A percentile compares a stretch with the other conserved stretches of the same genome.
Evolutionary conservation across 2,888 invertebrate species (phyloP).

Genomic region (Schizotus pectinicornis): DNA sequence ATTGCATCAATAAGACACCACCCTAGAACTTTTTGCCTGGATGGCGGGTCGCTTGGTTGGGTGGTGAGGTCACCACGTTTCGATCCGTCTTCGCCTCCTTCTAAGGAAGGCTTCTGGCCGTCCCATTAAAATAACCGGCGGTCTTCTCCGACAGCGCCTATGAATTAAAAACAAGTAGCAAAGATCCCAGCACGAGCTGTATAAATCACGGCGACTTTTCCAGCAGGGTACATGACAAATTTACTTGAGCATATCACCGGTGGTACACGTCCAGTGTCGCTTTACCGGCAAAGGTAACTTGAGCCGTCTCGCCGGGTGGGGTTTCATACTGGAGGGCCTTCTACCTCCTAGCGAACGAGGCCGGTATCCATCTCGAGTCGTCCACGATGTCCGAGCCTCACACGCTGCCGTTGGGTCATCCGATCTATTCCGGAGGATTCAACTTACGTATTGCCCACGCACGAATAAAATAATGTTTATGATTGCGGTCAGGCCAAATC

Average conservation of each 20-base stretch:
- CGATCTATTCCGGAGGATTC: not conserved
- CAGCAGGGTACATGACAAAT: constrained; percentile 52
- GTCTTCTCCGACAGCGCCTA: not conserved
- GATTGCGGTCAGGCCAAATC: not conserved
- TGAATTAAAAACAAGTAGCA: constrained; percentile 34
- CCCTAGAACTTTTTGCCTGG: too few relatives aligned
- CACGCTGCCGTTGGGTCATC: not conserved
- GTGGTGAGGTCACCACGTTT: too few relatives aligned
- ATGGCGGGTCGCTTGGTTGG: too few relatives aligned
- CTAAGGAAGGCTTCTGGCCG: too few relatives aligned
- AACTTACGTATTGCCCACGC: not conserved
- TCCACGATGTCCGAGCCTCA: constrained; percentile 14
- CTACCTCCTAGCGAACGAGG: not conserved
- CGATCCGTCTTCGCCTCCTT: too few relatives aligned
- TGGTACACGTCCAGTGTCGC: constrained; percentile 46
- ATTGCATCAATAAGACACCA: too few relatives aligned
- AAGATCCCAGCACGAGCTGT: constrained; percentile 38
- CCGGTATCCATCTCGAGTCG: constrained; percentile 8
- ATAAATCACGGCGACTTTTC: constrained; percentile 48
- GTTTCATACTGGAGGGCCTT: constrained; percentile 49
- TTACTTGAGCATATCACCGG: constrained; percentile 56
- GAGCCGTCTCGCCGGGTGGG: constrained; percentile 50
- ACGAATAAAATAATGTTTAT: not conserved
- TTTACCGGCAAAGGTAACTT: constrained; percentile 47
- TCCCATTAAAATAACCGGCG: too few relatives aligned